Base-by-base conservation (phyloP, 1,140 invertebrate species). In the Marisa cornuarietis region DNA sequence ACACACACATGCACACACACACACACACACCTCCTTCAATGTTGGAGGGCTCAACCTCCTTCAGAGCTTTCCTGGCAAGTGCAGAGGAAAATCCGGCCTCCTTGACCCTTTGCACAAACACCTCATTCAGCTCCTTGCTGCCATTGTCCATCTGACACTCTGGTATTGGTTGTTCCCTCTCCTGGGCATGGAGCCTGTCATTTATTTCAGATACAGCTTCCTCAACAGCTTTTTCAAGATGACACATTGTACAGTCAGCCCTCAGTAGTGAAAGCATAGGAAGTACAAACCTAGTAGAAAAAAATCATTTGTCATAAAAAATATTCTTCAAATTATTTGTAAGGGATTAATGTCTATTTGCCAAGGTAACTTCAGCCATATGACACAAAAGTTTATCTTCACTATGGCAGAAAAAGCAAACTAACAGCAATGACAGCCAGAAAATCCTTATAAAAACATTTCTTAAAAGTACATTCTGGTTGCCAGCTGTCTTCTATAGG, bases 191-290 rank as follows among this genome's bases (percentile, higher is more conserved):
- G 7, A 10, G 54, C 24, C 18, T 10, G 5, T 14, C 8, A 22
- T 69, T 63, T 1, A 77, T 54, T n/a, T 24, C 63, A 54, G 65
- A 26, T 24, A 83, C 78, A 18, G 87, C 85, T 52, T 69, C 71
- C 24, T 82, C 80, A 80, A 85, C 81, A 9, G 86, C 84, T 52
- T 71, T 71, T 66, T 82, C 63, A 31, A 87, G 62, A 58, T 87
- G 84, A n/a, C 82, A 71, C 65, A 80, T 76, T 51, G 71, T 82
- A 71, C 82, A 86, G 66, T 83, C 76, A 13, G 74, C n/a, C 65
- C 85, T 86, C 18, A 88, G 80, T 61, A 76, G 68, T 14, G 82
- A 83, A 62, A 88, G 82, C 65, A 89, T 69, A 5, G 84, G 82
- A 76, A 83, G 87, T 3, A 88, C 82, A 5, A 78, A 58, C 14